Evolutionary conservation across 2,888 invertebrate genomes (phyloP), one percentile per base, ranked within the genome.

Genomic region (Thymelicus sylvestris): DNA sequence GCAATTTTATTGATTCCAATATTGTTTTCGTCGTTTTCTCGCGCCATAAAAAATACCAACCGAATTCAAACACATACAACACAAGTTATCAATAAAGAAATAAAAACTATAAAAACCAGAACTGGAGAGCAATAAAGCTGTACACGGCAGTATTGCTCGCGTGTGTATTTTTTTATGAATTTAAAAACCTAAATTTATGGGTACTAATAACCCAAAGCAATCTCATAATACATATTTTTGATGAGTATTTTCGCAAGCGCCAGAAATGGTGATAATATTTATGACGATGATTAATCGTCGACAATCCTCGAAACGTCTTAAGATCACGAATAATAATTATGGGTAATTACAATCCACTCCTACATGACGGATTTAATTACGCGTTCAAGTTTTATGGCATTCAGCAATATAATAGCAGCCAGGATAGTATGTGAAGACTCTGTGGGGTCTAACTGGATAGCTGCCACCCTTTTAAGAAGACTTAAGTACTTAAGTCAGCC

Each of bases 181-280:
- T 67, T 38, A 57, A 55, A 64, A 47, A 39, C 19, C 13, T 19
- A 38, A n/a, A 69, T 48, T 64, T 69, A 69, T 48, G 57, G 57
- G 12, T 63, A 57, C 57, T 57, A 57, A 69, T 69, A 64, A 64
- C 19, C 24, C 38, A 38, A 48, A 31, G 44, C 7, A 24, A 44
- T 31, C 55, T 31, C 38, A 47, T 19, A 31, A 47, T 38, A 31
- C 47, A 38, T 47, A 55, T 67, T 67, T 64, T 13, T 47, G 47
- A 10, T 19, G 57, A 7, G 55, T 55, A 38, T 63, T 48, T 55
- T 63, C 55, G 60, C 61, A 61, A 48, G 48, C 7, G 8, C 50
- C 63, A 57, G 57, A 69, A 63, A 69, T 48, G 63, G 63, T n/a
- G 39, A 64, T 39, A 55, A 64, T 48, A 57, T 63, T 31, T 63